Evolutionary conservation across 2,797 vertebrate species (phyloP), one percentile per base, ranked within the genome.

Genomic region (Alfaro cultratus): DNA sequence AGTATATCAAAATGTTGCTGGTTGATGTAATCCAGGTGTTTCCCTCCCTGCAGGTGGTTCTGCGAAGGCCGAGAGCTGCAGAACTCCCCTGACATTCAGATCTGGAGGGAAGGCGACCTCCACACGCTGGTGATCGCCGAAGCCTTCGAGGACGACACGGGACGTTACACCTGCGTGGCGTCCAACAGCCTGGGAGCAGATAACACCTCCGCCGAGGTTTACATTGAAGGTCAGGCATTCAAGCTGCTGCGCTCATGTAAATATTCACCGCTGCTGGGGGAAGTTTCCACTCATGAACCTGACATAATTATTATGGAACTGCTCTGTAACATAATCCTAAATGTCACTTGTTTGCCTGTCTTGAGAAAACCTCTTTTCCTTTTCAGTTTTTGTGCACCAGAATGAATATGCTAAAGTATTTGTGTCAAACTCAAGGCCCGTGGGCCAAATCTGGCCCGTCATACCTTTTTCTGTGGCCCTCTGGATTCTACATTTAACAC

Each of bases 91-190:
- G 98, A 99, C 89, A 97, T 99, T 79, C 97, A 97, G 85, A 98
- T 99, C 94, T 96, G 94, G 83, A 96, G 96, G 87, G 95, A 96
- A 46, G 97, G 91, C 78, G 97, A 97, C 83, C 95, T 97, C 83
- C 98, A 98, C 89, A 97, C 96, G 0, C 95, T 99, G 88, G 93
- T 97, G 94, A 99, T 99, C 46, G 75, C 96, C 0, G 99, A 99
- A 91, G 98, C 99, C 86, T 99, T 99, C 73, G 97, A 99, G 93
- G 99, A 99, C 96, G 98, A 99, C 95, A 99, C 99, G 0, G 99
- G 99, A 5, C 97, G 99, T 45, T 99, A 99, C 86, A 97, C 97
- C 92, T 99, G 98, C 75, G 95, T 98, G 86, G 98, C 99, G 47
- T 96, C 98, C 78, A 99, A 99, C 96, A 94, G 95, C 34, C 87